Conservation (phyloP, 1,140 invertebrate genomes). For the Sitophilus oryzae region DNA sequence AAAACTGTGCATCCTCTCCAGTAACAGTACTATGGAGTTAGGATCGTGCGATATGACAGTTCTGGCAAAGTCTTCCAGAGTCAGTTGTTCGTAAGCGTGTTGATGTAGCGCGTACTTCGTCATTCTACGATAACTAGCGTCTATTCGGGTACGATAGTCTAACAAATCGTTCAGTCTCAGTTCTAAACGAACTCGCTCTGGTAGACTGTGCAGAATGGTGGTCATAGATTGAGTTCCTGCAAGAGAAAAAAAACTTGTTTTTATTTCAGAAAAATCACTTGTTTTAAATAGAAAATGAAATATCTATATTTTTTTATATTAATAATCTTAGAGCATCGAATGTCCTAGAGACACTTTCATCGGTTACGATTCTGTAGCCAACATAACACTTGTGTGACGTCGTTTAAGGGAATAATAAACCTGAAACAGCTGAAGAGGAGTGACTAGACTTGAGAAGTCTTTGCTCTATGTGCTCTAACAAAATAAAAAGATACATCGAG, state of each 20-base stretch:
- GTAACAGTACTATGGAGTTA: conserved; percentile 55
- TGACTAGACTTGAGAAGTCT: too few relatives aligned
- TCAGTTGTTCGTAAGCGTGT: conserved; percentile 53
- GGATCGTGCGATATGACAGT: conserved; percentile 58
- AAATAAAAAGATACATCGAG: too few relatives aligned
- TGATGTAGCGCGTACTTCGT: conserved; percentile 44
- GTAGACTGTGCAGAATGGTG: conserved; percentile 40
- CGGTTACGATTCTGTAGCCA: too few relatives aligned
- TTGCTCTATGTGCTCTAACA: too few relatives aligned
- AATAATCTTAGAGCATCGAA: too few relatives aligned
- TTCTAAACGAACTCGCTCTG: conserved; percentile 48
- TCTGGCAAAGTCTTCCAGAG: conserved; percentile 61
- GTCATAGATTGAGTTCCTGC: conserved; percentile 35
- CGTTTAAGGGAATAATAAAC: too few relatives aligned
- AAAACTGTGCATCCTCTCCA: conserved; percentile 60
- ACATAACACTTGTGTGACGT: too few relatives aligned
- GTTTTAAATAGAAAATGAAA: too few relatives aligned
- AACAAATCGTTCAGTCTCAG: conserved; percentile 53
- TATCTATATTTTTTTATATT: too few relatives aligned
- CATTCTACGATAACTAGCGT: conserved; percentile 52
- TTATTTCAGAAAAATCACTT: background rate
- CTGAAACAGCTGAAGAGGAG: too few relatives aligned
- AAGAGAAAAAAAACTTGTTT: conserved; percentile 3
- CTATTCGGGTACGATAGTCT: conserved; percentile 53
- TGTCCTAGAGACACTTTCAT: too few relatives aligned